Base-by-base conservation (phyloP, 2,888 invertebrate genomes). In the Dicyrtoma fusca region DNA sequence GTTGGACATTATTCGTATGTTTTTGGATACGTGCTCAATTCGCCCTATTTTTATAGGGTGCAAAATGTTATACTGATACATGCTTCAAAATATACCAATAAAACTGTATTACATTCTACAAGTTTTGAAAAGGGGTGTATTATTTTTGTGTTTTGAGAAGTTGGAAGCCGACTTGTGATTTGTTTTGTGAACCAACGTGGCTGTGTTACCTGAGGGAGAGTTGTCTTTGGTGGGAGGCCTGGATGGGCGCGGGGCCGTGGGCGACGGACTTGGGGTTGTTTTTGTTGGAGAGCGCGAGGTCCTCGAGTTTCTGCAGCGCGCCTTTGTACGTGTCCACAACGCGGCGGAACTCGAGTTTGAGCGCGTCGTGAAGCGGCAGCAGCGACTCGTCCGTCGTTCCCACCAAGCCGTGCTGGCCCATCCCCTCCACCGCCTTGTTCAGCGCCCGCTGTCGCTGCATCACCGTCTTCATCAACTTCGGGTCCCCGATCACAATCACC, bases 161-260 rank as follows among this genome's bases (percentile, higher is more conserved):
- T 34, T n/a, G n/a, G n/a, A 34, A 34, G 8, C 34, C 8, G 34
- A 34, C n/a, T n/a, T n/a, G 14, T 26, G 13, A 21, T 63, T 44
- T 21, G n/a, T 21, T 61, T 14, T 19, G 10, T 10, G 26, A 51
- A n/a, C n/a, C n/a, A n/a, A n/a, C n/a, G n/a, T n/a, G n/a, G 34
- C 25, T 55, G 13, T 45, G 53, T 65, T 92, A 91, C 65, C 89
- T 90, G 71, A 95, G 87, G 64, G 93, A 92, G 76, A 96, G 85
- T 61, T 95, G 89, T 25, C 95, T 87, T 84, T 95, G 95, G 85
- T 96, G 95, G 53, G 94, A 94, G 0, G 94, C 91, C 47, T 91
- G 89, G 0, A 92, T 91, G 23, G 93, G 93, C 75, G 91, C 91
- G 79, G 84, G 83, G 0, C 84, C 84, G 73, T 89, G 89, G 21